Conservation (phyloP, 2,888 invertebrate species). For the Drosophila stalkeri region DNA sequence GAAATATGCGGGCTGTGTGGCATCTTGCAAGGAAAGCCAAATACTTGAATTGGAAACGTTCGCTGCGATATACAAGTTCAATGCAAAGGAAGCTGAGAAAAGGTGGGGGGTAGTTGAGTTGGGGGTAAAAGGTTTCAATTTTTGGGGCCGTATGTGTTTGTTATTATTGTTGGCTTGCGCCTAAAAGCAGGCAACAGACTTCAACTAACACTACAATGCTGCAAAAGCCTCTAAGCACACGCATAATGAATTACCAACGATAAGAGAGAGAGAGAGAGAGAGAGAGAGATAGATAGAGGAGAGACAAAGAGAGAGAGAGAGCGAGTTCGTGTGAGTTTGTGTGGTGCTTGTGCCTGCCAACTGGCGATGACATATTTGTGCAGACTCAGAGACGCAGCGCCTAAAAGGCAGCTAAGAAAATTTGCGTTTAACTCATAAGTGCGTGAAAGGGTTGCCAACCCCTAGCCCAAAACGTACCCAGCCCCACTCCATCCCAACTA, state of each 20-base stretch:
- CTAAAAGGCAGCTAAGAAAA: conserved; percentile 83
- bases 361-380: conserved; percentile 82
- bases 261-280: background rate
- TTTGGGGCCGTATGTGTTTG: conserved; percentile 15
- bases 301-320: background rate
- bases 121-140: conserved; percentile 8
- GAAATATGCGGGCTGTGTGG: conserved; percentile 73
- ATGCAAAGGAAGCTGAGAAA: background rate
- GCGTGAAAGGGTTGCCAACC: conserved; percentile 79
- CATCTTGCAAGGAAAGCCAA: conserved; percentile 72
- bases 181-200: conserved; percentile 73
- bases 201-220: conserved; percentile 61
- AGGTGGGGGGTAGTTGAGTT: background rate
- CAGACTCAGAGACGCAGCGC: conserved; percentile 69
- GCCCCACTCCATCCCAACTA: background rate
- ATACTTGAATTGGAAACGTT: conserved; percentile 38
- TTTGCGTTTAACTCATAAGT: conserved; percentile 82
- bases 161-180: conserved; percentile 66
- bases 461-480: conserved; percentile 13
- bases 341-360: conserved; percentile 47
- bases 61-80: conserved; percentile 8
- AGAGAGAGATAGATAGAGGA: background rate
- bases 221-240: conserved; percentile 77
- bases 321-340: background rate
- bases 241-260: conserved; percentile 80